Conservation (phyloP, 2,113 vertebrate species). For the Boulengeromyrus knoepffleri region DNA sequence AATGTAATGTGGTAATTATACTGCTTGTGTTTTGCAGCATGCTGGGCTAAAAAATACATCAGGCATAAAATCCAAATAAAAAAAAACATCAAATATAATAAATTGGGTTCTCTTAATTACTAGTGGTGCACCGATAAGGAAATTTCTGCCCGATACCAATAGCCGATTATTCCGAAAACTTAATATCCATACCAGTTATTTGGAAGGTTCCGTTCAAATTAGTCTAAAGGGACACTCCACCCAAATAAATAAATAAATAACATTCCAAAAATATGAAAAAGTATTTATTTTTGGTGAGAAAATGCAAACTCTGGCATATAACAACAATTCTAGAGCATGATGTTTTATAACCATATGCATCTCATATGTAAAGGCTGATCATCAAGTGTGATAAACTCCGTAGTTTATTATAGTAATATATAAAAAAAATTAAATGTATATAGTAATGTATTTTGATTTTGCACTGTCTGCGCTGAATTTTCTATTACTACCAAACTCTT, state of each 20-base stretch:
- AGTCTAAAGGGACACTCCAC: not conserved
- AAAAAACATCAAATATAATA: not conserved
- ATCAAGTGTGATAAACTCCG: not conserved
- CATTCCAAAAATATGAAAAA: not conserved
- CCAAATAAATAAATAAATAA: not conserved
- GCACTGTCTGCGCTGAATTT: not conserved
- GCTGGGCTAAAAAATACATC: not conserved
- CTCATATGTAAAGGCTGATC: not conserved
- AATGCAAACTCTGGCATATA: not conserved
- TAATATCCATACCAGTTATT: not conserved
- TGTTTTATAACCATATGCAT: not conserved
- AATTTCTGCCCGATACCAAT: not conserved
- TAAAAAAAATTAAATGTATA: too few relatives aligned
- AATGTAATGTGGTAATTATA: not conserved
- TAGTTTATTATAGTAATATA: not conserved
- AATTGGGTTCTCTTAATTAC: not conserved
- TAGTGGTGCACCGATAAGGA: not conserved
- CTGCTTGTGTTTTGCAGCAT: not conserved
- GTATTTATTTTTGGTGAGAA: not conserved
- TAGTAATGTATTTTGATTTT: not conserved
- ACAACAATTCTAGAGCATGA: not conserved
- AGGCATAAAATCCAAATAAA: not conserved
- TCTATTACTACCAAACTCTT: not conserved
- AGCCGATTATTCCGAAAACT: not conserved
- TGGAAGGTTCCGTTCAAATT: not conserved